Percentiles rank a stretch among this genome's conserved stretches.
Evolutionary conservation across 2,888 invertebrate genomes (phyloP).

Genomic region (Graphium colonna): DNA sequence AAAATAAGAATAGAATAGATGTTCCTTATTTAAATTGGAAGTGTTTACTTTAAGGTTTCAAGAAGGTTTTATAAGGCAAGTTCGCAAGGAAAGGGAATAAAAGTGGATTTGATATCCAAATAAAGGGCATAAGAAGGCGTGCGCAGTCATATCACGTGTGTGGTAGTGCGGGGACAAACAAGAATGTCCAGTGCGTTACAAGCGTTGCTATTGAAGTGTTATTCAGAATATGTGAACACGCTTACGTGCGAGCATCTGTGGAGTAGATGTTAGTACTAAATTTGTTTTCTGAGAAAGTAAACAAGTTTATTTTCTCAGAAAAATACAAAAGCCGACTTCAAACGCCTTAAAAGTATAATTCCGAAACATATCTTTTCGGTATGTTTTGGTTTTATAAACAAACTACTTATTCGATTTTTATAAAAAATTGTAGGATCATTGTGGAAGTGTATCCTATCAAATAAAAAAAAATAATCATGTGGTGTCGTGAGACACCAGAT

Average conservation of each 20-base stretch:
- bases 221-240: constrained; percentile 73
- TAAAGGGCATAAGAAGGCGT: constrained; percentile 28
- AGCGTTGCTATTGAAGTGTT: constrained; percentile 61
- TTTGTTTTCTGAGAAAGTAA: too few species aligned
- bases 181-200: constrained; percentile 61
- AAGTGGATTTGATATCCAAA: constrained; percentile 24
- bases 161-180: constrained; percentile 40
- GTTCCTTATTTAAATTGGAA: neutral
- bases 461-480: too few species aligned
- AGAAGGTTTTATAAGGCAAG: constrained; percentile 1
- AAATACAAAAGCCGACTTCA: too few species aligned
- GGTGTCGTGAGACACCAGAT: too few species aligned
- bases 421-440: too few species aligned
- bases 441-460: too few species aligned
- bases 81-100: constrained; percentile 12
- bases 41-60: neutral
- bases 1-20: neutral
- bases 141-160: constrained; percentile 60
- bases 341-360: too few species aligned
- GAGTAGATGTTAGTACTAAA: too few species aligned
- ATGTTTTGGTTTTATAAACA: too few species aligned
- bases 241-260: constrained; percentile 47
- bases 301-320: too few species aligned
- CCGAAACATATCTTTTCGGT: too few species aligned
- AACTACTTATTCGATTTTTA: too few species aligned